Percentiles rank a stretch among this genome's conserved stretches.
Conservation (phyloP, 2,113 vertebrate species). For the Scopus umbretta region DNA sequence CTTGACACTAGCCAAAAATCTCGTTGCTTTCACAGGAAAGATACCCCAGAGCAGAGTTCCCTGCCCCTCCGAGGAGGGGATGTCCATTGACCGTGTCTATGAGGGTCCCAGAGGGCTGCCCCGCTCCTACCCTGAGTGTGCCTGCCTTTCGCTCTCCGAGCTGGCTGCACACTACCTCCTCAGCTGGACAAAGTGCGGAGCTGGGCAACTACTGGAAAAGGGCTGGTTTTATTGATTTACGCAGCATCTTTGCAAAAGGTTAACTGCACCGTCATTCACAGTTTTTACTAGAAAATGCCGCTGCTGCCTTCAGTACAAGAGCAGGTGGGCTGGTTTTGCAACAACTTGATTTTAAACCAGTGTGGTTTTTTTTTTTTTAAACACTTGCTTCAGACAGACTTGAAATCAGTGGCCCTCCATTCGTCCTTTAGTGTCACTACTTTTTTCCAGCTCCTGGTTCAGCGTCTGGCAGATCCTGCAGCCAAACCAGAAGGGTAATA, state of each 20-base stretch:
- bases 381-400: neutral
- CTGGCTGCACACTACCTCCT: neutral
- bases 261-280: neutral
- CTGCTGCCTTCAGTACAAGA: neutral
- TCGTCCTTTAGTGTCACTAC: neutral
- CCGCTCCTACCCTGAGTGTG: neutral
- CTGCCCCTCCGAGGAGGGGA: neutral
- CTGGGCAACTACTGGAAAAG: neutral
- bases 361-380: neutral
- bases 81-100: neutral
- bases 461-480: neutral
- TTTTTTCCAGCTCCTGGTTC: neutral
- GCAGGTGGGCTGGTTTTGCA: neutral
- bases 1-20: neutral
- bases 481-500: neutral
- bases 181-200: neutral
- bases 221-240: neutral
- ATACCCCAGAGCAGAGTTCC: neutral
- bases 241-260: neutral
- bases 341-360: neutral
- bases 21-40: neutral
- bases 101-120: neutral
- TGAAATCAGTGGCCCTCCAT: neutral
- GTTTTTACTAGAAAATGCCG: neutral
- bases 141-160: neutral